Conservation (phyloP, 2,113 vertebrate genomes). For the Toxotes jaculatrix region DNA sequence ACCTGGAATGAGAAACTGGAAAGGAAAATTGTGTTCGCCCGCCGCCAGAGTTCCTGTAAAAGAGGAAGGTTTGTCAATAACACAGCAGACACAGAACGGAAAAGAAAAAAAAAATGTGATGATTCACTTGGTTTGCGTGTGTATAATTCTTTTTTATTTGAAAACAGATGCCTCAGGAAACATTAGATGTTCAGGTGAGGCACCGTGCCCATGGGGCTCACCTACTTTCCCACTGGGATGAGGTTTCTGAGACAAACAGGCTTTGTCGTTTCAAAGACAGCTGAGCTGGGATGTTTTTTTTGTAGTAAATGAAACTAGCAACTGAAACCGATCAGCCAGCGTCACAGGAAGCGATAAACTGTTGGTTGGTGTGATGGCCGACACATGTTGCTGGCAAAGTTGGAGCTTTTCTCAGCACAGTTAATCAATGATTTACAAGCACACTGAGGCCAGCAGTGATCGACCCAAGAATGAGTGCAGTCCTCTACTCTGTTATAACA, state of each 20-base stretch:
- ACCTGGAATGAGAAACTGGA: conserved; percentile 98
- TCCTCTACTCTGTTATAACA: background rate
- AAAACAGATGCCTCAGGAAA: background rate
- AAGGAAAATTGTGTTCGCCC: conserved; percentile 93
- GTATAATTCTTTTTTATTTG: background rate
- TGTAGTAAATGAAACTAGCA: background rate
- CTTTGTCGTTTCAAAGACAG: conserved; percentile 29
- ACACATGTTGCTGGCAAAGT: conserved; percentile 36
- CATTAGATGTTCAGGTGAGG: background rate
- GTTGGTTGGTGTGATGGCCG: background rate
- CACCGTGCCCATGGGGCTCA: background rate
- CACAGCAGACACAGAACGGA: background rate
- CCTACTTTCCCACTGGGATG: conserved; percentile 50
- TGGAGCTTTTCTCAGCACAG: conserved; percentile 41
- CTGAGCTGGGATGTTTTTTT: background rate
- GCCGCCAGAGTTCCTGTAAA: conserved; percentile 88
- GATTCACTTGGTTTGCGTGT: background rate
- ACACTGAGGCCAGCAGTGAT: background rate
- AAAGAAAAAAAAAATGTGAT: background rate
- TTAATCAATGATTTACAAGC: conserved; percentile 62
- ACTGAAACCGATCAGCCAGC: conserved; percentile 22
- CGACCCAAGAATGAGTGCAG: conserved; percentile 32
- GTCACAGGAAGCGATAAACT: conserved; percentile 16
- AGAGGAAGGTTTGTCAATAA: conserved; percentile 55
- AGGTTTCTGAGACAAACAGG: conserved; percentile 47